A percentile compares a stretch with the other conserved stretches of the same genome.
phyloP scores from a whole-genome alignment of 1,140 invertebrate genomes.

The Trachelipus rathkii region DNA sequence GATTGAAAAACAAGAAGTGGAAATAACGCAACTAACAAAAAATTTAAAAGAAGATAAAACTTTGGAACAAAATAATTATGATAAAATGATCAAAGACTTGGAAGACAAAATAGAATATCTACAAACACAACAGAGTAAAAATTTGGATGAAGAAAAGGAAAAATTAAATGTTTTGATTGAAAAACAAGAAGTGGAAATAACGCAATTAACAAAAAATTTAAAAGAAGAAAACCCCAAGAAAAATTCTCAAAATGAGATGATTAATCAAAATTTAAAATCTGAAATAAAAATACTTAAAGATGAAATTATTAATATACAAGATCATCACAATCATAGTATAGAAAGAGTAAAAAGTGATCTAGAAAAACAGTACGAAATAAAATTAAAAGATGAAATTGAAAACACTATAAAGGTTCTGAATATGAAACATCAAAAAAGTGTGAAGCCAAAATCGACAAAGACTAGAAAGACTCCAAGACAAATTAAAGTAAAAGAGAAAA shows the following conservation, averaged over 20 bases:
- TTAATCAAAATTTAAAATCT: too few relatives aligned
- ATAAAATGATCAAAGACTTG: not conserved
- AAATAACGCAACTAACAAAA: not conserved
- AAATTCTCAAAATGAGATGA: not conserved
- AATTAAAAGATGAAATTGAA: too few relatives aligned
- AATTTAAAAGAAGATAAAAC: not conserved
- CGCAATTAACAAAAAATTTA: not conserved
- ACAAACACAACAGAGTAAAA: not conserved
- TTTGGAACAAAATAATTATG: not conserved
- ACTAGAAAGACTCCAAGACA: too few relatives aligned
- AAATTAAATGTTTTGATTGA: slow-evolving; percentile 1
- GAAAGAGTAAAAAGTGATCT: too few relatives aligned
- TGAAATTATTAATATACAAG: too few relatives aligned
- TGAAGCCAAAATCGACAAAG: too few relatives aligned
- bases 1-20: not conserved
- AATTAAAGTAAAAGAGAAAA: too few relatives aligned
- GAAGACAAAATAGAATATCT: not conserved
- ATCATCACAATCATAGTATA: too few relatives aligned
- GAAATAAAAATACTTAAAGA: too few relatives aligned
- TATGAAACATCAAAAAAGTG: too few relatives aligned
- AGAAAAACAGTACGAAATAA: too few relatives aligned
- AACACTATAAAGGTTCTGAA: too few relatives aligned
- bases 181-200: not conserved
- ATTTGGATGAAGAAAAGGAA: not conserved
- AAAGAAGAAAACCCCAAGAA: not conserved